Evolutionary conservation across 2,888 invertebrate genomes (phyloP).

Genomic region (Mesoligia furuncula): DNA sequence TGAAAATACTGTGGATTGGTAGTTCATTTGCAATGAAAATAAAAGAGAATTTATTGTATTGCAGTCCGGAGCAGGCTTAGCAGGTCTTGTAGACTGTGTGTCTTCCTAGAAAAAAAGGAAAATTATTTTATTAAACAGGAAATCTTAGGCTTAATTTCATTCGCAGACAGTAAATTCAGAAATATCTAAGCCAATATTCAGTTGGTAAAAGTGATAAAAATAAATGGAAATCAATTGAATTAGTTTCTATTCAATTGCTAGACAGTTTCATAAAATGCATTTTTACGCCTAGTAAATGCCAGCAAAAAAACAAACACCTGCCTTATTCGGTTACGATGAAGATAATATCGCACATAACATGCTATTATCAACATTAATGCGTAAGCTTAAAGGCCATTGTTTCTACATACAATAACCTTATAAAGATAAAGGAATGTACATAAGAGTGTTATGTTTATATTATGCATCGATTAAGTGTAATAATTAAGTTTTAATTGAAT

Average conservation of each 20-base stretch:
- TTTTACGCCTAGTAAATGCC: slow-evolving; percentile 4
- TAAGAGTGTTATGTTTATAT: slow-evolving; percentile 27
- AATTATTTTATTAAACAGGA: slow-evolving; percentile 19
- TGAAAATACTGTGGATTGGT: slow-evolving; percentile 71
- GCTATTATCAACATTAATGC: slow-evolving; percentile 2
- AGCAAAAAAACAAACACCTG: slow-evolving; percentile 27
- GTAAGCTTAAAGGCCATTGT: slow-evolving; percentile 22
- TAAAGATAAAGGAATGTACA: slow-evolving; percentile 15
- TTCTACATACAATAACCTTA: slow-evolving; percentile 17
- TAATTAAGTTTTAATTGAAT: slow-evolving; percentile 51
- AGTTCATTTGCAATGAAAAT: slow-evolving; percentile 70
- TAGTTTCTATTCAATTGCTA: not conserved
- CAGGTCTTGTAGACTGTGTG: slow-evolving; percentile 28
- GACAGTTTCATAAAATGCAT: not conserved
- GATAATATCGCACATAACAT: slow-evolving; percentile 3
- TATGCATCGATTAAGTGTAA: slow-evolving; percentile 28
- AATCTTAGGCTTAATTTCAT: not conserved
- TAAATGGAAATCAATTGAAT: not conserved
- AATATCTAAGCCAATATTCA: not conserved
- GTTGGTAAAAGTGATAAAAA: not conserved
- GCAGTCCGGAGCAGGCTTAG: slow-evolving; percentile 46
- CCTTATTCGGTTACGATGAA: slow-evolving; percentile 1
- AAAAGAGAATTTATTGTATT: slow-evolving; percentile 71
- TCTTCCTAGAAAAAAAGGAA: slow-evolving; percentile 51
- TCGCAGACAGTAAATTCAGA: not conserved